Conservation (phyloP, 37 sponge, comb jelly and placozoan species). For the Beroe forskalii region DNA sequence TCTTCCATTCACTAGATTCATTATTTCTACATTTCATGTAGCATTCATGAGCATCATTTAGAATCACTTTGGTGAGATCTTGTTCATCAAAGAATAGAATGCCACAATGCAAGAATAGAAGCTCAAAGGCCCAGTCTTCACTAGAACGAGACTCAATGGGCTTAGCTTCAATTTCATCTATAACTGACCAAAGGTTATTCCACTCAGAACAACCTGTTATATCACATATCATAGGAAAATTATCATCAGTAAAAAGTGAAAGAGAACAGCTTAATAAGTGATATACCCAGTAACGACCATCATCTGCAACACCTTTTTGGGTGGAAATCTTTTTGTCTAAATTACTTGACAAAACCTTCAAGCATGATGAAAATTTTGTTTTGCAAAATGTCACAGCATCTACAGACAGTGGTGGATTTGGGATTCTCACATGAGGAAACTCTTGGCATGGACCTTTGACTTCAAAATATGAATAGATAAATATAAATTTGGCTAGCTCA, state of each 20-base stretch:
- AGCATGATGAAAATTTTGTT: conserved; percentile 9
- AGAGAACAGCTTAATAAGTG: conserved; percentile 17
- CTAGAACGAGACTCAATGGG: neutral
- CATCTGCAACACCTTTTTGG: conserved; percentile 17
- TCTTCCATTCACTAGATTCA: neutral
- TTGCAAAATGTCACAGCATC: neutral
- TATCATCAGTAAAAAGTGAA: neutral
- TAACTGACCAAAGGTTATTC: conserved; percentile 33
- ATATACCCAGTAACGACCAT: conserved; percentile 56
- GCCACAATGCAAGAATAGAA: conserved; percentile 32
- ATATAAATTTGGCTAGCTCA: conserved; percentile 14
- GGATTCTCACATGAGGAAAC: conserved; percentile 2
- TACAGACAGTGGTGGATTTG: neutral
- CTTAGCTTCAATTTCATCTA: conserved; percentile 50
- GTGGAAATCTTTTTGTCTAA: neutral
- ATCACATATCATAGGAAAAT: conserved; percentile 8
- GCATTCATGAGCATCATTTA: conserved; percentile 44
- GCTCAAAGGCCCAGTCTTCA: conserved; percentile 64
- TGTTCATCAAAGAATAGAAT: conserved; percentile 59
- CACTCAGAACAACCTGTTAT: neutral
- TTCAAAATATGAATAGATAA: conserved; percentile 45
- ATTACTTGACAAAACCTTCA: conserved; percentile 13
- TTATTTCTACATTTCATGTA: conserved; percentile 5
- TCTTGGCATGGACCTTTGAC: neutral
- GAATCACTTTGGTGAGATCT: neutral